Evolutionary conservation across 2,888 invertebrate species (phyloP).

Genomic region (Dendrolimus pini): DNA sequence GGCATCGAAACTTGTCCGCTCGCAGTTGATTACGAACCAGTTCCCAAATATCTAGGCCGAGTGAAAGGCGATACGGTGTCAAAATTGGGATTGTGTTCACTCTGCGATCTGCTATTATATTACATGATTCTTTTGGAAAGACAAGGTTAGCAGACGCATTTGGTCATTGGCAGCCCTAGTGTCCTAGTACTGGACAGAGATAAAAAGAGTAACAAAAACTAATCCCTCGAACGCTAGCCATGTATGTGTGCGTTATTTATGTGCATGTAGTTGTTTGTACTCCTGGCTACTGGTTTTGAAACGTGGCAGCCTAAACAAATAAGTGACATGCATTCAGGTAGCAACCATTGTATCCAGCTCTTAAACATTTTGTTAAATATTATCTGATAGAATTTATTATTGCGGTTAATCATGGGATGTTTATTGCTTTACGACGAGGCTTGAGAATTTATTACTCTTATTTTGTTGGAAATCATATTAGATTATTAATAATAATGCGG

Average conservation of each 20-base stretch:
- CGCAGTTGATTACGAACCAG: constrained; percentile 64
- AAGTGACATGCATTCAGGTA: constrained; percentile 68
- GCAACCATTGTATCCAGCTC: constrained; percentile 50
- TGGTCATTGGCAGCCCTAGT: constrained; percentile 38
- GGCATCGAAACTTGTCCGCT: constrained; percentile 26
- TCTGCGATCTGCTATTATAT: not conserved
- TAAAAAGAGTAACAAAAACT: constrained; percentile 66
- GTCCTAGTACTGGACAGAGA: constrained; percentile 57
- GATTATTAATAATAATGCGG: not conserved
- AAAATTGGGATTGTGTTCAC: constrained; percentile 24
- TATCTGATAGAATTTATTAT: constrained; percentile 65
- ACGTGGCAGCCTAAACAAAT: constrained; percentile 69
- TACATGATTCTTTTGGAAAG: not conserved
- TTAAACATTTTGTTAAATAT: constrained; percentile 64
- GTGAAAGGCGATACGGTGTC: constrained; percentile 69
- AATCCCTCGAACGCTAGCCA: constrained; percentile 41
- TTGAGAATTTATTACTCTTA: not conserved
- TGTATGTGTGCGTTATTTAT: constrained; percentile 37
- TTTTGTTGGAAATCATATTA: no score
- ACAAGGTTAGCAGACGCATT: constrained; percentile 8
- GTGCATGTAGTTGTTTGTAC: constrained; percentile 49
- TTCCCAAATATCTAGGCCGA: constrained; percentile 73
- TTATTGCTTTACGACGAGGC: constrained; percentile 8
- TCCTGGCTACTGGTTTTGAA: constrained; percentile 71
- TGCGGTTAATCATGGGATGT: constrained; percentile 16